Base-by-base conservation (phyloP, 2,888 invertebrate species). In the Heliothis peltigera region DNA sequence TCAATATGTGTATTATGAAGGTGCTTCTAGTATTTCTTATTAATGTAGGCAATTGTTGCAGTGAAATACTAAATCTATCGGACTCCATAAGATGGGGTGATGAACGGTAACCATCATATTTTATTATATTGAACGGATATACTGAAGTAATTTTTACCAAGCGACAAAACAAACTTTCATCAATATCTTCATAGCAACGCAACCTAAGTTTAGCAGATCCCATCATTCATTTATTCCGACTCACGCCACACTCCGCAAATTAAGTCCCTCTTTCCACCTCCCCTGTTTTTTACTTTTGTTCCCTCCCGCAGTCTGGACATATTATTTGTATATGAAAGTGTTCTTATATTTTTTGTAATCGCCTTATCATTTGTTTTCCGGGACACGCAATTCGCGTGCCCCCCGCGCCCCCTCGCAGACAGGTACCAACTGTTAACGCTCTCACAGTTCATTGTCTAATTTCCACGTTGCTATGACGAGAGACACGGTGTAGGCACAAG, bases 391-490 rank as follows among this genome's bases (percentile, higher is more conserved):
- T 76, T 68, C 51, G 44, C 43, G 43, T 66, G 49, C 53, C 60
- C 55, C 47, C 61, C 56, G 32, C 58, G 43, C 57, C 72, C 65
- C 46, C 74, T 64, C 32, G 17, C 63, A 63, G 65, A 57, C 64
- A 70, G 63, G 66, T 68, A 76, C 71, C 76, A 66, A 79, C 77
- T 82, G 82, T 77, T 82, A 77, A 73, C 81, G 77, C 77, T 82
- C 81, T 75, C 77, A 80, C 74, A 70, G 77, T 72, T 79, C 80
- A 83, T 82, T 84, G 84, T 86, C 84, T 83, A 83, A 87, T 87
- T 86, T 86, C 78, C 75, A 81, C 79, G 86, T 89, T 87, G 83
- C 87, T 79, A 86, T 90, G 88, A 86, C 84, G 87, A 88, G 87
- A 88, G 86, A 88, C 84, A 70, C 67, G 77, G 72, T 80, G 74